Percentiles rank a stretch among this genome's conserved stretches.
Evolutionary conservation across 2,888 invertebrate genomes (phyloP).

Genomic region (Apotomis capreana): DNA sequence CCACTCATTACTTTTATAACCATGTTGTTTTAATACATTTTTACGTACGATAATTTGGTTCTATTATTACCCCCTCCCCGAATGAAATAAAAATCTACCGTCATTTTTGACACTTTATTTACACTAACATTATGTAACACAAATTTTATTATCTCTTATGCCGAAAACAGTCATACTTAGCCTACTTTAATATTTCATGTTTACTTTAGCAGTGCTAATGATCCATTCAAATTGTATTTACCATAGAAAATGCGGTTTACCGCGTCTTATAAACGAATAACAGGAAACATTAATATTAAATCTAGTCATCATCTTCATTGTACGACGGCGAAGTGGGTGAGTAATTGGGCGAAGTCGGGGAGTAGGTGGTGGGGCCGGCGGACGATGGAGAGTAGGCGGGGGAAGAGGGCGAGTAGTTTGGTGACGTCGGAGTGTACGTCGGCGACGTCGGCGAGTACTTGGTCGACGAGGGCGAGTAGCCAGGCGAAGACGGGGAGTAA

Average conservation of each 20-base stretch:
- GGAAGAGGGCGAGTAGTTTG: constrained; percentile 90
- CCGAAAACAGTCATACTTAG: constrained; percentile 38
- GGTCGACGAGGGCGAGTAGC: constrained; percentile 91
- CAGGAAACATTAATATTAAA: constrained; percentile 6
- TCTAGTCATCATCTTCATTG: constrained; percentile 41
- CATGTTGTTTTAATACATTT: constrained; percentile 39
- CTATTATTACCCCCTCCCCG: background rate
- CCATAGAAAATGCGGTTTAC: constrained; percentile 7
- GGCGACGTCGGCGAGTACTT: constrained; percentile 93
- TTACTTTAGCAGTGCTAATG: constrained; percentile 12
- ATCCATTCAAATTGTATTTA: background rate
- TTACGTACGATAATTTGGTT: constrained; percentile 16
- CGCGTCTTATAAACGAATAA: constrained; percentile 11
- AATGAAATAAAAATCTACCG: background rate
- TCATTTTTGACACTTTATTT: constrained; percentile 30
- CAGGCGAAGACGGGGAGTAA: constrained; percentile 90
- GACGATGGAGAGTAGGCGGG: constrained; percentile 92
- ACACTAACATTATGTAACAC: constrained; percentile 28
- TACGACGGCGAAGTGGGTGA: constrained; percentile 83
- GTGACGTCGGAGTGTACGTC: constrained; percentile 90
- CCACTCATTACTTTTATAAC: constrained; percentile 35
- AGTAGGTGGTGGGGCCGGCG: constrained; percentile 69
- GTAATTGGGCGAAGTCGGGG: constrained; percentile 43
- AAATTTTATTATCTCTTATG: constrained; percentile 30
- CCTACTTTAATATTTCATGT: constrained; percentile 19